Evolutionary conservation across 2,888 invertebrate genomes (phyloP).

Genomic region (Gerris lacustris): DNA sequence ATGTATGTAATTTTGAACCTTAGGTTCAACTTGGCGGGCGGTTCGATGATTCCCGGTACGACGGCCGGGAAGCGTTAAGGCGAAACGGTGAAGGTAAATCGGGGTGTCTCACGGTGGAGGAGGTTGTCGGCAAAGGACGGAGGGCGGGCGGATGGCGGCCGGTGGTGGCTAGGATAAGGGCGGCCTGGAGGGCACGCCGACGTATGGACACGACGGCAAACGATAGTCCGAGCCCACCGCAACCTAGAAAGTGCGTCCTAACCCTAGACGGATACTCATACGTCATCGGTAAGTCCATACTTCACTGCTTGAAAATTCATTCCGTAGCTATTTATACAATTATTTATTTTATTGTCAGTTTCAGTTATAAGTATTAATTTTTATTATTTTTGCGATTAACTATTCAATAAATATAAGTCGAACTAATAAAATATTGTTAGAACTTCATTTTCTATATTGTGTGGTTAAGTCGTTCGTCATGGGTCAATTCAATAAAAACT

Average conservation of each 20-base stretch:
- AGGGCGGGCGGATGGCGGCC: slow-evolving; percentile 1
- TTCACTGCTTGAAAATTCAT: not conserved
- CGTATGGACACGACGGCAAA: not conserved
- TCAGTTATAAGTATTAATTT: too few relatives aligned
- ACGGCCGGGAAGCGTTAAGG: not conserved
- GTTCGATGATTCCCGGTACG: not conserved
- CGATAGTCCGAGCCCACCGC: slow-evolving; percentile 11
- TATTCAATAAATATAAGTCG: too few relatives aligned
- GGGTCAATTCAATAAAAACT: too few relatives aligned
- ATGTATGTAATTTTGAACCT: not conserved
- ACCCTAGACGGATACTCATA: slow-evolving; percentile 77
- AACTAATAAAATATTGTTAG: too few relatives aligned
- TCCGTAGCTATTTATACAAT: not conserved
- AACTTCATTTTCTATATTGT: too few relatives aligned
- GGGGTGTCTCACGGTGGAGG: slow-evolving; percentile 16
- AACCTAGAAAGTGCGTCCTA: slow-evolving; percentile 61
- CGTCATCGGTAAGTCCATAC: slow-evolving; percentile 61
- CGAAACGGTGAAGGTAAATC: not conserved
- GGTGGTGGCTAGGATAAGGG: not conserved
- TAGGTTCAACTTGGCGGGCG: not conserved
- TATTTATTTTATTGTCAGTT: too few relatives aligned
- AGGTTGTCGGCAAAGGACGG: slow-evolving; percentile 5
- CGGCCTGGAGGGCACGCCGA: slow-evolving; percentile 14
- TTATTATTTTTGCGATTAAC: too few relatives aligned
- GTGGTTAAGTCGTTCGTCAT: too few relatives aligned